Evolutionary conservation across 2,113 vertebrate genomes (phyloP), one percentile per base, ranked within the genome.

Genomic region (Lipophrys pholis): DNA sequence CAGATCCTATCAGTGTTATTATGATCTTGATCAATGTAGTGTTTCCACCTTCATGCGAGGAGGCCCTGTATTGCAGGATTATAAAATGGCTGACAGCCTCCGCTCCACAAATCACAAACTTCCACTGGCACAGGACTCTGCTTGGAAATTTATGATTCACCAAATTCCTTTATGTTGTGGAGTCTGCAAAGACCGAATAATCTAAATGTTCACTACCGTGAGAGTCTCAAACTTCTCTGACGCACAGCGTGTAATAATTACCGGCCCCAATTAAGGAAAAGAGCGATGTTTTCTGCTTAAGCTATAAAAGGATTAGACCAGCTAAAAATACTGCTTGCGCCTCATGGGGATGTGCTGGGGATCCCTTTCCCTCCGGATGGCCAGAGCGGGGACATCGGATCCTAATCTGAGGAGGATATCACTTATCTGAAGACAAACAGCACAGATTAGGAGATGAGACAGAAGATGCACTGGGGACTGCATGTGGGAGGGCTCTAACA

Each of bases 391-490:
- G 85, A 93, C 87, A 92, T 80, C 66, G 45, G 84, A 89, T 87
- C 89, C 74, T 89, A 89, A 90, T 91, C 87, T 81, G 80, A 83
- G 76, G 73, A 69, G 90, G 91, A 93, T 92, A 94, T 94, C 92
- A 83, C 83, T 90, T 92, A 89, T 91, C 90, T 88, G 80, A 80
- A 94, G 93, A 94, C 93, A 92, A 93, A 94, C 91, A 87, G 90
- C 77, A 38, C 75, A 92, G 93, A 94, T 94, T 93, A 92, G 87
- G 84, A 90, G 90, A 93, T 82, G 85, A 94, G 93, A 93, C 92
- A 92, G 91, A 92, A 88, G 89, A 92, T 70, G 82, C 92, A 85
- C 88, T 21, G 64, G 92, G 92, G 93, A 93, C 81, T 39, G 74
- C 69, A 81, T 82, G 93, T 94, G 93, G 92, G 93, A 89, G 91